Evolutionary conservation across 53 echinoderm and acorn worm genomes (phyloP).

Genomic region (Zoroaster sp.): DNA sequence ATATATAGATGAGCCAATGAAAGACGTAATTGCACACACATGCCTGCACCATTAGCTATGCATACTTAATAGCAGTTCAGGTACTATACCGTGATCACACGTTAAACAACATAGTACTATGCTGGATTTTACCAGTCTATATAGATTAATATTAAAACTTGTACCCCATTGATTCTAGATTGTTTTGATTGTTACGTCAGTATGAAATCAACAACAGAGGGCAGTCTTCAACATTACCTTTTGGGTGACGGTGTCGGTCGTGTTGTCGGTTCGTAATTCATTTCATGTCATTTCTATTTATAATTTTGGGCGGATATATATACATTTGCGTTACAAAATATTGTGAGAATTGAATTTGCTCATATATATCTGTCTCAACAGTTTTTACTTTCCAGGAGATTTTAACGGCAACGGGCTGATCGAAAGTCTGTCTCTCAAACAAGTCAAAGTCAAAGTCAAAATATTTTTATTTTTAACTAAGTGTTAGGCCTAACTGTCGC

Average conservation of each 20-base stretch:
- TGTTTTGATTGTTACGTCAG: background rate
- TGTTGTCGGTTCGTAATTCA: background rate
- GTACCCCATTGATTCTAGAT: conserved; percentile 14
- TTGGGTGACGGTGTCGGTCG: background rate
- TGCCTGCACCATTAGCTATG: no score
- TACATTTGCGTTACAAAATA: background rate
- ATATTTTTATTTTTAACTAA: no score
- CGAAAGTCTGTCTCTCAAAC: no score
- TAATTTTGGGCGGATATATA: background rate
- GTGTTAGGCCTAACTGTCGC: no score
- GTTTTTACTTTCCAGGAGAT: no score
- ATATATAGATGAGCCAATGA: no score
- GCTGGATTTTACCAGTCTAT: background rate
- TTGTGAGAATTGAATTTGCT: background rate
- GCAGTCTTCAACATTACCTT: background rate
- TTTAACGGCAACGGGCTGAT: no score
- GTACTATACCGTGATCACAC: background rate
- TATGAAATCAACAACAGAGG: background rate
- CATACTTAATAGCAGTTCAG: background rate
- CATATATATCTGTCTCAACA: background rate
- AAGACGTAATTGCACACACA: no score
- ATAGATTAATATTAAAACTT: background rate
- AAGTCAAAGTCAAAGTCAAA: no score
- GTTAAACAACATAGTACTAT: no score
- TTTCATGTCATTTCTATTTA: conserved; percentile 19